Evolutionary conservation across 30 jellyfish, hydroid and myxozoan genomes (phyloP).

Genomic region (Cassiopea xamachana): DNA sequence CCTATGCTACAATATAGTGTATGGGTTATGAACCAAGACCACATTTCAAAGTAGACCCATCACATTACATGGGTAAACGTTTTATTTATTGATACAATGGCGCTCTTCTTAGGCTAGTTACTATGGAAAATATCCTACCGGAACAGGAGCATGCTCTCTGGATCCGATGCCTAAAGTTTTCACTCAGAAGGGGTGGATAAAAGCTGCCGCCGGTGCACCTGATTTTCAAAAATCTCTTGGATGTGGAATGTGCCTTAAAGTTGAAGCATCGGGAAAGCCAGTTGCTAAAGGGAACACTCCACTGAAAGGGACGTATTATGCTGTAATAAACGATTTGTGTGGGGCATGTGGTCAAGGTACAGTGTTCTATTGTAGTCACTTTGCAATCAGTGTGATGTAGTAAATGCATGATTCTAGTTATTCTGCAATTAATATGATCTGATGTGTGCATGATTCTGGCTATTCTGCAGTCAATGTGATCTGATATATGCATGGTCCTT

Average conservation of each 20-base stretch:
- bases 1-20: no score
- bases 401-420: no score
- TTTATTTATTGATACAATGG: neutral
- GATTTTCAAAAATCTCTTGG: slow-evolving; percentile 64
- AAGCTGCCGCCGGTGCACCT: slow-evolving; percentile 90
- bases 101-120: slow-evolving; percentile 59
- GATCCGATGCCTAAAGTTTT: slow-evolving; percentile 75
- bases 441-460: no score
- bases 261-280: slow-evolving; percentile 76
- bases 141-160: slow-evolving; percentile 80
- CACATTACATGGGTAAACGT: no score
- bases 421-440: no score
- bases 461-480: no score
- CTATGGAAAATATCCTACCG: slow-evolving; percentile 81
- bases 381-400: no score
- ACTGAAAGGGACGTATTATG: slow-evolving; percentile 67
- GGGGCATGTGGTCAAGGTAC: slow-evolving; percentile 81
- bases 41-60: no score
- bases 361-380: no score
- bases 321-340: slow-evolving; percentile 76
- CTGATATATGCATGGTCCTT: no score
- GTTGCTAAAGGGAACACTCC: slow-evolving; percentile 60
- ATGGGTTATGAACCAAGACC: no score
- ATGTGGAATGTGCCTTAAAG: slow-evolving; percentile 75
- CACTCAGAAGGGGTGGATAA: slow-evolving; percentile 77